Conservation (phyloP, 1,140 invertebrate genomes). For the Condylostylus longicornis region DNA sequence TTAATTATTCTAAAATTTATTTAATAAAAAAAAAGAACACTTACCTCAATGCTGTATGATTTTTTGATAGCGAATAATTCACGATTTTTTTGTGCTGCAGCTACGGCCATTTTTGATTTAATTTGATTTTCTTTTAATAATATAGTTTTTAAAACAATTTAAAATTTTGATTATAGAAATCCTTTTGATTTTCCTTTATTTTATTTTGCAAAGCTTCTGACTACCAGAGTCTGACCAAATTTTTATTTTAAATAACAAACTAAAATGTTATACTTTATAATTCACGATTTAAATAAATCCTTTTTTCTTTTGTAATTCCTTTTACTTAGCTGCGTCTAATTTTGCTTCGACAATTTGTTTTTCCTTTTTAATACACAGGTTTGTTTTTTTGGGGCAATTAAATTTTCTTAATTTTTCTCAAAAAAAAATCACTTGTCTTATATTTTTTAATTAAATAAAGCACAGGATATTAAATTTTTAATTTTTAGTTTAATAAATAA, state of each 20-base stretch:
- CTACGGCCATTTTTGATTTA: constrained; percentile 55
- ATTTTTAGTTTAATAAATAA: constrained; percentile 1
- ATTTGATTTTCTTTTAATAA: constrained; percentile 10
- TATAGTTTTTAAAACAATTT: not conserved
- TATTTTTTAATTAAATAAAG: constrained; percentile 9
- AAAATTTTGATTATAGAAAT: not conserved
- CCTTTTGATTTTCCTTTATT: constrained; percentile 1
- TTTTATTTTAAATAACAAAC: constrained; percentile 15
- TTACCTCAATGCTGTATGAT: constrained; percentile 93
- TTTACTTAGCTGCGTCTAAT: constrained; percentile 24
- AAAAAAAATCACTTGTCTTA: constrained; percentile 1
- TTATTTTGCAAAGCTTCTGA: constrained; percentile 20
- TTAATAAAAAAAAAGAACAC: constrained; percentile 22
- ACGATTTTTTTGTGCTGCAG: constrained; percentile 76
- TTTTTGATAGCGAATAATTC: constrained; percentile 92
- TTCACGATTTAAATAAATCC: constrained; percentile 7
- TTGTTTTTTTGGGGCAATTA: constrained; percentile 1
- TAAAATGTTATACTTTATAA: constrained; percentile 22
- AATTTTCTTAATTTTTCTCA: constrained; percentile 4
- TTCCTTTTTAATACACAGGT: not conserved
- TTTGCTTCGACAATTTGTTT: constrained; percentile 15
- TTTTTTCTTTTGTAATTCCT: constrained; percentile 6
- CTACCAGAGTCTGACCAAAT: constrained; percentile 10
- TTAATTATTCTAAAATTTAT: not conserved
- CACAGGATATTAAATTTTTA: constrained; percentile 7